These are phyloP conservation scores for Scomber japonicus DNA, from an alignment of 2,113 vertebrate species.

Conservation along the genomic window DNA sequence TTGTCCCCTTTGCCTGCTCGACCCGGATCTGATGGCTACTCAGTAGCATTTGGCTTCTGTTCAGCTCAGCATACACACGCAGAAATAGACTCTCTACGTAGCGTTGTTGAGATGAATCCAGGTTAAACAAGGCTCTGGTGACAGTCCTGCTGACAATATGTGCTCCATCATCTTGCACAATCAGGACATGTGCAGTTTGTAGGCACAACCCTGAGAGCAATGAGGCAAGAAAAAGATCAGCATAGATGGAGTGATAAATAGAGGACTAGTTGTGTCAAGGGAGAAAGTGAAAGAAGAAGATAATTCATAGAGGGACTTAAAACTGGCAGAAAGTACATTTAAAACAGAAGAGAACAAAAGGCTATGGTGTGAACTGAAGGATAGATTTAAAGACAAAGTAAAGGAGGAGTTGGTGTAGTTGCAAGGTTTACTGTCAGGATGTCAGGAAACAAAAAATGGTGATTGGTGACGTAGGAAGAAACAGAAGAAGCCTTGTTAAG, in stretches of 20 bases:
- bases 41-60: slow-evolving; percentile 26
- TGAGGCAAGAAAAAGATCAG: slow-evolving; percentile 34
- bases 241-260: slow-evolving; percentile 27
- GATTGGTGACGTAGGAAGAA: slow-evolving; percentile 37
- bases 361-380: neutral
- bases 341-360: neutral
- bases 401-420: slow-evolving; percentile 6
- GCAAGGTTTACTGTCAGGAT: slow-evolving; percentile 22
- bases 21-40: slow-evolving; percentile 51
- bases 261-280: neutral
- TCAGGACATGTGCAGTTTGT: slow-evolving; percentile 35
- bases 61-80: neutral
- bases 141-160: slow-evolving; percentile 29
- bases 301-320: slow-evolving; percentile 24
- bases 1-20: slow-evolving; percentile 47
- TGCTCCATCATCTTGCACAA: slow-evolving; percentile 57
- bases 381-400: slow-evolving; percentile 20
- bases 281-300: slow-evolving; percentile 16
- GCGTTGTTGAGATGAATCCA: slow-evolving; percentile 15
- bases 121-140: slow-evolving; percentile 41
- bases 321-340: neutral
- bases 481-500: slow-evolving; percentile 50
- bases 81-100: slow-evolving; percentile 18
- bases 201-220: slow-evolving; percentile 34
- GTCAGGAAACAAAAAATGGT: slow-evolving; percentile 49